Evolutionary conservation across 2,888 invertebrate genomes (phyloP).

Genomic region (Tenthredo amoena): DNA sequence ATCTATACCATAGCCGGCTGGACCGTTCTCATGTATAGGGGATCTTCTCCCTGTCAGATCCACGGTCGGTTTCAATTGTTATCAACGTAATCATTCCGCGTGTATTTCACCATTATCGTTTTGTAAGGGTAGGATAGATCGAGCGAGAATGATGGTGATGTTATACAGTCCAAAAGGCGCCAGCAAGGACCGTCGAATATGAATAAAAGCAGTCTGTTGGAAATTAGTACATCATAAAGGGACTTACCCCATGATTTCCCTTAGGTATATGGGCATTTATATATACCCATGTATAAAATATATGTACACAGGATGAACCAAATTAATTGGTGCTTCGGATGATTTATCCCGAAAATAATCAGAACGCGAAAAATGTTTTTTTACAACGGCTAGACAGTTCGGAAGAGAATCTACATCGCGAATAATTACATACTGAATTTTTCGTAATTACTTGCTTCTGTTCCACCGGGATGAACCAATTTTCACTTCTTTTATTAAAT

Average conservation of each 20-base stretch:
- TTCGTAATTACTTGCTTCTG: neutral
- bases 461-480: too few relatives aligned
- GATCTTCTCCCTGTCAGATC: constrained; percentile 25
- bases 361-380: neutral
- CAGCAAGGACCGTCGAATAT: neutral
- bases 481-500: too few relatives aligned
- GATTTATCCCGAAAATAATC: neutral
- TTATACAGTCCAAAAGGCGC: constrained; percentile 27
- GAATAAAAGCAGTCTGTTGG: constrained; percentile 20
- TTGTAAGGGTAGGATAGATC: neutral
- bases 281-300: neutral
- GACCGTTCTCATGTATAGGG: neutral
- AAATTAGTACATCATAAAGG: constrained; percentile 35
- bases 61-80: neutral
- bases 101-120: constrained; percentile 15
- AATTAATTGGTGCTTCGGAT: neutral
- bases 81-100: constrained; percentile 17
- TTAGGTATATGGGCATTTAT: neutral
- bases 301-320: neutral
- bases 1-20: neutral
- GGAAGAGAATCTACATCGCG: neutral
- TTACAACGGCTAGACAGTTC: neutral
- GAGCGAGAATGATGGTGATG: constrained; percentile 5
- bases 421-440: neutral
- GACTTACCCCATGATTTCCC: constrained; percentile 18